Evolutionary conservation across 1,140 invertebrate species (phyloP).

Genomic region (Battus philenor): DNA sequence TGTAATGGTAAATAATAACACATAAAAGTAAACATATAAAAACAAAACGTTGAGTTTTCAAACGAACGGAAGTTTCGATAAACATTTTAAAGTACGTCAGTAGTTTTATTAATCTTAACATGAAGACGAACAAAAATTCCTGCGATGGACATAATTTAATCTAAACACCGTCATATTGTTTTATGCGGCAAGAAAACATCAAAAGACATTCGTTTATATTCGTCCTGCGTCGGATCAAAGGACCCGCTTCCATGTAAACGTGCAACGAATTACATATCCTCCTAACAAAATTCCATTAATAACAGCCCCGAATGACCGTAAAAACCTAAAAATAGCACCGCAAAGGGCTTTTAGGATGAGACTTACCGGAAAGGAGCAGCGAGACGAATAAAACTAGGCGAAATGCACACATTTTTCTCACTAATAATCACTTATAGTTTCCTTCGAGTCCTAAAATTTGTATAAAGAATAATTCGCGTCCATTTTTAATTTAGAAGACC

Average conservation of each 20-base stretch:
- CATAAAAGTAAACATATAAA: too few species aligned
- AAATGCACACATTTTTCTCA: conserved; percentile 50
- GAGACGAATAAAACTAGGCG: conserved; percentile 44
- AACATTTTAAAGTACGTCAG: conserved; percentile 5
- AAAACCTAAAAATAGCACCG: conserved; percentile 59
- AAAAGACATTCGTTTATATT: conserved; percentile 17
- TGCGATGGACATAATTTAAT: conserved; percentile 4
- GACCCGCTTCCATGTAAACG: conserved; percentile 31
- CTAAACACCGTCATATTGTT: conserved; percentile 14
- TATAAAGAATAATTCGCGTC: conserved; percentile 22
- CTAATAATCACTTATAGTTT: conserved; percentile 31
- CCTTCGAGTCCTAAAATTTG: conserved; percentile 28
- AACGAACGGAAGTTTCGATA: conserved; percentile 8
- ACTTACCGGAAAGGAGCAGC: conserved; percentile 61
- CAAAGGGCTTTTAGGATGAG: conserved; percentile 50
- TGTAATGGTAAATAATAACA: too few species aligned
- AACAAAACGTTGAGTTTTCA: too few species aligned
- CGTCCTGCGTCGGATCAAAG: conserved; percentile 34
- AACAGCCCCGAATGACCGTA: conserved; percentile 52
- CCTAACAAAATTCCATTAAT: conserved; percentile 59
- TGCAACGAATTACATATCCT: conserved; percentile 52
- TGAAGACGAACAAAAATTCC: conserved; percentile 1
- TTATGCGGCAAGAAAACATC: conserved; percentile 14
- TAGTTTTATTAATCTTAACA: conserved; percentile 9
- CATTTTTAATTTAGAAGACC: conserved; percentile 50